These are phyloP conservation scores for Cecropterus lyciades DNA, from an alignment of 1,140 invertebrate genomes.

Conservation along the genomic window DNA sequence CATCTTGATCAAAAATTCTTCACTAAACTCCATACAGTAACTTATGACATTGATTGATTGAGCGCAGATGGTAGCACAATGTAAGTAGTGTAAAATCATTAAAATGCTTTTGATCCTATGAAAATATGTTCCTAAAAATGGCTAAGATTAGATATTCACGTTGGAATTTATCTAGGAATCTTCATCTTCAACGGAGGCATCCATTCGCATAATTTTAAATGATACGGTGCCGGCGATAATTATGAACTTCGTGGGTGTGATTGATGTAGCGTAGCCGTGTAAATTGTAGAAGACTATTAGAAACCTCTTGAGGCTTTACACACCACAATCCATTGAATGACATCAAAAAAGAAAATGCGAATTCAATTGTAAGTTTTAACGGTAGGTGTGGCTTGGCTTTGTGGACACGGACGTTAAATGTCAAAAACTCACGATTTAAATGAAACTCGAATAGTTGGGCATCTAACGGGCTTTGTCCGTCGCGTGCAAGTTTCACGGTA, in stretches of 20 bases:
- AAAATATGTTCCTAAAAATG: slow-evolving; percentile 47
- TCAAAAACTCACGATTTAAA: slow-evolving; percentile 58
- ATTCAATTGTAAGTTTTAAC: slow-evolving; percentile 49
- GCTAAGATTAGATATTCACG: slow-evolving; percentile 24
- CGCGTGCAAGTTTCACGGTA: slow-evolving; percentile 72
- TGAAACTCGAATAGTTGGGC: slow-evolving; percentile 69
- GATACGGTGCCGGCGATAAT: slow-evolving; percentile 44
- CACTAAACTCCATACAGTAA: slow-evolving; percentile 16
- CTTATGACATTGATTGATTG: slow-evolving; percentile 56
- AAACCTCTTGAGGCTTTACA: slow-evolving; percentile 60
- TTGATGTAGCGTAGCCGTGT: slow-evolving; percentile 64
- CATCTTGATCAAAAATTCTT: slow-evolving; percentile 22
- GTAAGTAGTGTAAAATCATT: slow-evolving; percentile 44
- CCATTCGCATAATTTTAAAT: slow-evolving; percentile 44
- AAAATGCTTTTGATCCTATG: slow-evolving; percentile 49
- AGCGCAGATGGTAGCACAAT: slow-evolving; percentile 58
- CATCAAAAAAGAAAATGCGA: slow-evolving; percentile 45
- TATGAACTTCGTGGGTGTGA: slow-evolving; percentile 63
- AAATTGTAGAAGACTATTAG: slow-evolving; percentile 59
- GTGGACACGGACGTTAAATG: slow-evolving; percentile 52
- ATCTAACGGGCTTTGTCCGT: slow-evolving; percentile 69
- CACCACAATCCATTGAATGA: slow-evolving; percentile 56
- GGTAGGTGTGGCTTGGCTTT: slow-evolving; percentile 67
- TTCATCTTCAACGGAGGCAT: slow-evolving; percentile 4
- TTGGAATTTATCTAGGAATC: slow-evolving; percentile 22